Evolutionary conservation across 2,113 vertebrate genomes (phyloP).

Genomic region (Zosterops lateralis): DNA sequence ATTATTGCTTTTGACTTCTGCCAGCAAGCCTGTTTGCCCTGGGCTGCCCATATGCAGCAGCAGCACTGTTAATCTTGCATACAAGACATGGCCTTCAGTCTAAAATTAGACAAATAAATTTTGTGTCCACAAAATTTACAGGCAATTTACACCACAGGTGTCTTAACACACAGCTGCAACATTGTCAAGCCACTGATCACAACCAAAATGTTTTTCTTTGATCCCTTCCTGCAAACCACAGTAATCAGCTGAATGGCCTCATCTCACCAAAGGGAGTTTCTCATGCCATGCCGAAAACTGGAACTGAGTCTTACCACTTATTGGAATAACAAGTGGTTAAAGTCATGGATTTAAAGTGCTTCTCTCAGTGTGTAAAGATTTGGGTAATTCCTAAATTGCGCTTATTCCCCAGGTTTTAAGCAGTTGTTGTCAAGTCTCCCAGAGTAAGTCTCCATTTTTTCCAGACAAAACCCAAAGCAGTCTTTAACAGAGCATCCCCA

Average conservation of each 20-base stretch:
- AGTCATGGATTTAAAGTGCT: not conserved
- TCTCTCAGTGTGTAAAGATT: not conserved
- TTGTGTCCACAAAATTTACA: not conserved
- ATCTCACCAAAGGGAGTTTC: fast-evolving
- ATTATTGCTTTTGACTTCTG: not conserved
- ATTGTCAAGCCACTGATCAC: not conserved
- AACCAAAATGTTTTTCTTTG: not conserved
- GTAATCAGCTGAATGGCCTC: not conserved
- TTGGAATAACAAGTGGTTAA: not conserved
- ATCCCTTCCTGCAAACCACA: not conserved
- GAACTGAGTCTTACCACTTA: not conserved
- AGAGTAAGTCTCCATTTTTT: not conserved
- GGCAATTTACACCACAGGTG: not conserved
- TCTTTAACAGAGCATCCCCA: not conserved
- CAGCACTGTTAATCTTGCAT: not conserved
- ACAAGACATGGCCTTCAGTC: not conserved
- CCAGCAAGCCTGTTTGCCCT: not conserved
- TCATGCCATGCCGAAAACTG: not conserved
- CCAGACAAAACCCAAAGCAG: not conserved
- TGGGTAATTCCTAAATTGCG: not conserved
- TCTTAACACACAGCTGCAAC: not conserved
- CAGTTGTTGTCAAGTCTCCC: not conserved
- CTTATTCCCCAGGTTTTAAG: not conserved
- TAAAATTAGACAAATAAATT: not conserved
- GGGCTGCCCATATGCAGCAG: not conserved